Conservation (phyloP, 30 jellyfish, hydroid and myxozoan genomes). For the Hydractinia echinata region DNA sequence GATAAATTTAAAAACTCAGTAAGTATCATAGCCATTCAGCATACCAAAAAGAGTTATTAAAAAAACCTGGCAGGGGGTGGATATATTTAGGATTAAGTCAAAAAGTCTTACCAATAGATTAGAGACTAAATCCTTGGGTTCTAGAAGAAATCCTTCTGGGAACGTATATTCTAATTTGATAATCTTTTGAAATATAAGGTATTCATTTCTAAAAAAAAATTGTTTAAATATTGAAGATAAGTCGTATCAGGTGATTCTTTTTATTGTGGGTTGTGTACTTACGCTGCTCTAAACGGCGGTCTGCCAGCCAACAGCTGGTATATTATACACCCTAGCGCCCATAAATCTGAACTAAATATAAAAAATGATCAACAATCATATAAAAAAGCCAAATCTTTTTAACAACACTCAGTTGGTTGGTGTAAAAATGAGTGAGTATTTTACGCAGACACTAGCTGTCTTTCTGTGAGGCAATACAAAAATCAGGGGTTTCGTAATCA, state of each 20-base stretch:
- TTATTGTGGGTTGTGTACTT: neutral
- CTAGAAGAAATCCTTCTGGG: constrained; percentile 90
- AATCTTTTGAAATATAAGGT: constrained; percentile 89
- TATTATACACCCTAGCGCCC: constrained; percentile 98
- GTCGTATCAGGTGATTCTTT: neutral
- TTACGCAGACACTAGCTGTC: too few species aligned
- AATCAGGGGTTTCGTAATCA: too few species aligned
- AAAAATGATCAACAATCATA: neutral
- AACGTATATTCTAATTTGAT: constrained; percentile 73
- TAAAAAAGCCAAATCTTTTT: too few species aligned
- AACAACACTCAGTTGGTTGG: too few species aligned
- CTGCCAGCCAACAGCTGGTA: constrained; percentile 89
- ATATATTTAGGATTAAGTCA: neutral
- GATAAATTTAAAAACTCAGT: neutral
- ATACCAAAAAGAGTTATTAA: neutral
- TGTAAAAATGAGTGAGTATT: too few species aligned
- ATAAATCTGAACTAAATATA: constrained; percentile 77
- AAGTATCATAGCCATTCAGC: neutral
- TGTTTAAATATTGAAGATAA: too few species aligned
- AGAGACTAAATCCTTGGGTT: constrained; percentile 66
- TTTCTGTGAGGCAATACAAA: too few species aligned
- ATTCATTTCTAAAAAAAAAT: constrained; percentile 65
- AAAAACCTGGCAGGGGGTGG: too few species aligned
- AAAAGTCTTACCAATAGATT: constrained; percentile 60
- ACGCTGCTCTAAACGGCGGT: constrained; percentile 95